These are phyloP conservation scores for Clepsis dumicolana DNA, from an alignment of 2,888 invertebrate genomes.

Conservation along the genomic window DNA sequence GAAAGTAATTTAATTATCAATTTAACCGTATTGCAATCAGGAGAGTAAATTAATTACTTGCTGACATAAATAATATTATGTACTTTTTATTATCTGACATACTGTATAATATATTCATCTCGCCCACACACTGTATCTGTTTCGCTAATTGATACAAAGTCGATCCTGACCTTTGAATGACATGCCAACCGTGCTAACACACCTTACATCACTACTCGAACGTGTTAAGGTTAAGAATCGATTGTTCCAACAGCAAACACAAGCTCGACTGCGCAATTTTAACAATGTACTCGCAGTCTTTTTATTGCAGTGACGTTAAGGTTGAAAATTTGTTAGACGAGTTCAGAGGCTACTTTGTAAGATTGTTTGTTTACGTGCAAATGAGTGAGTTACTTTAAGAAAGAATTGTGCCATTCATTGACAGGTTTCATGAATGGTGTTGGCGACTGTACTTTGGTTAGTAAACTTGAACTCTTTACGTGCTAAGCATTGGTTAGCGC, in stretches of 20 bases:
- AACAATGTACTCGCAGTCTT: conserved; percentile 36
- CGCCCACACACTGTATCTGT: conserved; percentile 53
- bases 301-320: conserved; percentile 45
- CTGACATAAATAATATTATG: too few relatives aligned
- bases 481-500: conserved; percentile 65
- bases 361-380: conserved; percentile 52
- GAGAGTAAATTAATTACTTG: too few relatives aligned
- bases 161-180: conserved; percentile 63
- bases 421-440: conserved; percentile 54
- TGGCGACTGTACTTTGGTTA: conserved; percentile 65
- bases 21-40: too few relatives aligned
- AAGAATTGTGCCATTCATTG: conserved; percentile 58
- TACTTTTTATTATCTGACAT: too few relatives aligned
- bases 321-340: conserved; percentile 46
- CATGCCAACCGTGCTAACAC: not conserved
- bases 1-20: too few relatives aligned
- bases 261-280: not conserved
- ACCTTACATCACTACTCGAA: not conserved
- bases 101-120: conserved; percentile 53
- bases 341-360: conserved; percentile 13
- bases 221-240: not conserved
- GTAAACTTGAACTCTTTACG: conserved; percentile 80
- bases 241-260: not conserved
- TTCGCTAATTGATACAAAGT: conserved; percentile 63
- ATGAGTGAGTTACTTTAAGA: conserved; percentile 65